Percentiles rank a stretch among this genome's conserved stretches.
Evolutionary conservation across 2,888 invertebrate genomes (phyloP).

Genomic region (Acheta domesticus): DNA sequence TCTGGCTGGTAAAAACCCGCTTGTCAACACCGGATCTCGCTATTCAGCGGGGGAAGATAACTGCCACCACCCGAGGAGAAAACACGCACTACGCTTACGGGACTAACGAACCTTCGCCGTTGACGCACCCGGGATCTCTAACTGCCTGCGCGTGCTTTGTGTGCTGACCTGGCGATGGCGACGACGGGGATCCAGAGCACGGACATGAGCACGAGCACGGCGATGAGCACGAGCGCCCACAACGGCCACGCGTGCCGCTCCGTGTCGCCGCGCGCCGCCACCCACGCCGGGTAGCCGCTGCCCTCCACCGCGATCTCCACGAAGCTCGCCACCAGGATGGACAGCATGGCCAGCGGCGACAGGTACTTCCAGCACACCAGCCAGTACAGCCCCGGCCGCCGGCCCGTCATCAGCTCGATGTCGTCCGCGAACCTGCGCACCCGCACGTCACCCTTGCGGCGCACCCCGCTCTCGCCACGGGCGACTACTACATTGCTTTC

Average conservation of each 20-base stretch:
- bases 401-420: constrained; percentile 92
- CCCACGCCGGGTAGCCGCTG: constrained; percentile 84
- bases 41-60: no score
- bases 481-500: no score
- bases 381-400: constrained; percentile 85
- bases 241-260: constrained; percentile 79
- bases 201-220: constrained; percentile 70
- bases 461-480: no score
- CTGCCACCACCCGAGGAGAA: no score
- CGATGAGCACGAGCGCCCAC: constrained; percentile 76
- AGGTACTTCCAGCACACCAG: constrained; percentile 92
- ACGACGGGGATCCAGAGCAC: constrained; percentile 84
- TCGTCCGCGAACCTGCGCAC: constrained; percentile 80
- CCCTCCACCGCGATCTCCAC: constrained; percentile 75
- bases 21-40: no score
- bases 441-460: no score
- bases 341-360: constrained; percentile 83
- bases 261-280: constrained; percentile 66
- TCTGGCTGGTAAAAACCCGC: no score
- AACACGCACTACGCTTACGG: no score
- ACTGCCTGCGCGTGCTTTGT: no score
- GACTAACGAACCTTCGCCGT: no score
- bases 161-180: constrained; percentile 75
- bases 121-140: no score
- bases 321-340: constrained; percentile 79